Percentiles rank a stretch among this genome's conserved stretches.
phyloP scores from a whole-genome alignment of 2,113 vertebrate species.

The Willisornis vidua region DNA sequence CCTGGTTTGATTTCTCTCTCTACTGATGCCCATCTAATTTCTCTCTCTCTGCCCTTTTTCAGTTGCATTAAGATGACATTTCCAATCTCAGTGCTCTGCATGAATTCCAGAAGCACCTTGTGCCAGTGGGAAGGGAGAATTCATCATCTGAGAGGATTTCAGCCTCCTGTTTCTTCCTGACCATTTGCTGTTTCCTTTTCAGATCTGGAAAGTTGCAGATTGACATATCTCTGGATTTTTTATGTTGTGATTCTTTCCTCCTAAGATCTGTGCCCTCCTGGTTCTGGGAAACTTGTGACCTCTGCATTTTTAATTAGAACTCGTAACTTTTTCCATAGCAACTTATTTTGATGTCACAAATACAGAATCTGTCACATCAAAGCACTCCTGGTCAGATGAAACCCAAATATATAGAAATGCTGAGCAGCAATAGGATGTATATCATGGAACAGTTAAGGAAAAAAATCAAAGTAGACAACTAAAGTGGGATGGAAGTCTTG shows the following conservation, averaged over 20 bases:
- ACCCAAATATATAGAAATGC: neutral
- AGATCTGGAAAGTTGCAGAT: constrained; percentile 72
- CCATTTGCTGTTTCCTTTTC: constrained; percentile 45
- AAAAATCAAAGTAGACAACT: neutral
- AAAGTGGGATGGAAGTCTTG: neutral
- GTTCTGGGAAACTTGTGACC: constrained; percentile 83
- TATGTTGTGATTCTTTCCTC: constrained; percentile 71
- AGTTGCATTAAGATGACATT: neutral
- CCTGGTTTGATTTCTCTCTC: neutral
- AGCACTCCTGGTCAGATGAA: constrained; percentile 43
- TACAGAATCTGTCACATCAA: constrained; percentile 73
- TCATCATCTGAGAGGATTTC: constrained; percentile 4
- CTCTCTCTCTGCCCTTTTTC: neutral
- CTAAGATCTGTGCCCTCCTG: constrained; percentile 74
- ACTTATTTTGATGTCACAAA: constrained; percentile 74
- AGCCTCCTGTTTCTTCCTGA: neutral
- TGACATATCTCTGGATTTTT: constrained; percentile 61
- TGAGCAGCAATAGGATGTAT: neutral
- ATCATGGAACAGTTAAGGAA: neutral
- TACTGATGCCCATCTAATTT: neutral
- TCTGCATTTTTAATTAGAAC: constrained; percentile 82
- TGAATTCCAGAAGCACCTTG: neutral
- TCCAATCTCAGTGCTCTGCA: neutral
- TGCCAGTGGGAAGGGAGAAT: neutral
- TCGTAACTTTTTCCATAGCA: constrained; percentile 79